Evolutionary conservation across 2,113 vertebrate genomes (phyloP).

Genomic region (Ahaetulla prasina): DNA sequence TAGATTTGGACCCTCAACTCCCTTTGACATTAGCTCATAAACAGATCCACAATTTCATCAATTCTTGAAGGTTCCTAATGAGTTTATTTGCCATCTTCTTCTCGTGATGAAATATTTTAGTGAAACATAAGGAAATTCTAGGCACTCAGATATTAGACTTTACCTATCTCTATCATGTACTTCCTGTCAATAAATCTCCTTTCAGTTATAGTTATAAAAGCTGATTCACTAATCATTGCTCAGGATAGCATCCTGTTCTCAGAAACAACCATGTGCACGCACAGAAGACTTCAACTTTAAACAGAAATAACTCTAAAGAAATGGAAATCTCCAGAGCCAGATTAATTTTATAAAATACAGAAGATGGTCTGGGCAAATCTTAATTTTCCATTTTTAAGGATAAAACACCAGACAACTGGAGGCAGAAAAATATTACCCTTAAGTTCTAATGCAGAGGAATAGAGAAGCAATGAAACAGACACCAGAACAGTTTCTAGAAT

Average conservation of each 20-base stretch:
- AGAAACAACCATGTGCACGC: neutral
- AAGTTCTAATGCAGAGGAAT: neutral
- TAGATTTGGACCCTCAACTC: neutral
- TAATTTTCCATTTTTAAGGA: neutral
- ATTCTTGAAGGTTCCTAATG: neutral
- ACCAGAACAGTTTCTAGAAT: neutral
- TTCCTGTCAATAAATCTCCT: neutral
- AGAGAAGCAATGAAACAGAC: neutral
- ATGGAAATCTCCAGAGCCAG: neutral
- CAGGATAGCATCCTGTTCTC: neutral
- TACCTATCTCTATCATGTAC: neutral
- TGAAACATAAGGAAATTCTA: neutral
- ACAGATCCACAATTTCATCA: neutral
- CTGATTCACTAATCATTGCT: neutral
- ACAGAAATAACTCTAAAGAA: neutral
- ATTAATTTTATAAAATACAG: neutral
- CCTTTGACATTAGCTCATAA: neutral
- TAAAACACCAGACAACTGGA: neutral
- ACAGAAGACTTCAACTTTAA: neutral
- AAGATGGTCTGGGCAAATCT: neutral
- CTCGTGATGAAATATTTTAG: neutral
- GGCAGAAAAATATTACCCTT: neutral
- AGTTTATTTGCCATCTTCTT: neutral
- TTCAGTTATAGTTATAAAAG: neutral
- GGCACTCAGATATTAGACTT: neutral